These are phyloP conservation scores for Coregonus ussuriensis DNA, from an alignment of 2,797 vertebrate genomes.

Conservation along the genomic window DNA sequence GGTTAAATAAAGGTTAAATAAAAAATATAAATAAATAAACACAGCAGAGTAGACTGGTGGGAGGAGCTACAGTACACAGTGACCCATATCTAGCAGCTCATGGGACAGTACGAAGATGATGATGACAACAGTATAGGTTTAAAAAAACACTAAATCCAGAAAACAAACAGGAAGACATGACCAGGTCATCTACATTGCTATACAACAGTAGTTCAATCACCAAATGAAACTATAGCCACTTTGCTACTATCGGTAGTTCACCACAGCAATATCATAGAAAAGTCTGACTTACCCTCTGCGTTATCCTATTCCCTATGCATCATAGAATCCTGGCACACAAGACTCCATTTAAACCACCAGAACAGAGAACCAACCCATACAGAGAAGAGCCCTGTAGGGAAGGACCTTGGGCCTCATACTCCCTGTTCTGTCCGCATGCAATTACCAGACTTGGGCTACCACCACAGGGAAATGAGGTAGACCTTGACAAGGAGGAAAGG, in stretches of 20 bases:
- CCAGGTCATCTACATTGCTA: background rate
- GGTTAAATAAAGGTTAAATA: too few relatives aligned
- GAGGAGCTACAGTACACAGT: conserved; percentile 48
- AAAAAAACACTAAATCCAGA: background rate
- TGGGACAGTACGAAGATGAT: conserved; percentile 2
- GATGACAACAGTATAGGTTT: background rate
- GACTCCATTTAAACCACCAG: background rate
- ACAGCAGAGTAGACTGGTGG: conserved; percentile 23
- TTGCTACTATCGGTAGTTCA: background rate
- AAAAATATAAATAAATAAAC: too few relatives aligned
- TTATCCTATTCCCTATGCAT: background rate
- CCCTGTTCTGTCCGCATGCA: background rate
- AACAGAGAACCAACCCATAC: background rate
- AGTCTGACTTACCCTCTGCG: background rate
- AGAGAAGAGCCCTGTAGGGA: background rate
- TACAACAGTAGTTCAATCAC: too few relatives aligned
- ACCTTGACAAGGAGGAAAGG: background rate
- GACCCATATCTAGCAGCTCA: conserved; percentile 67
- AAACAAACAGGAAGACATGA: background rate
- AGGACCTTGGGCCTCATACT: background rate
- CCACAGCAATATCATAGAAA: background rate
- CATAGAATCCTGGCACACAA: background rate
- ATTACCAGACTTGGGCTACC: background rate
- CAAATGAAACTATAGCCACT: background rate
- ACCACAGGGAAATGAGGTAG: background rate